Percentiles rank a stretch among this genome's conserved stretches.
Evolutionary conservation across 1,140 invertebrate species (phyloP).

Genomic region (Anastrepha ludens): DNA sequence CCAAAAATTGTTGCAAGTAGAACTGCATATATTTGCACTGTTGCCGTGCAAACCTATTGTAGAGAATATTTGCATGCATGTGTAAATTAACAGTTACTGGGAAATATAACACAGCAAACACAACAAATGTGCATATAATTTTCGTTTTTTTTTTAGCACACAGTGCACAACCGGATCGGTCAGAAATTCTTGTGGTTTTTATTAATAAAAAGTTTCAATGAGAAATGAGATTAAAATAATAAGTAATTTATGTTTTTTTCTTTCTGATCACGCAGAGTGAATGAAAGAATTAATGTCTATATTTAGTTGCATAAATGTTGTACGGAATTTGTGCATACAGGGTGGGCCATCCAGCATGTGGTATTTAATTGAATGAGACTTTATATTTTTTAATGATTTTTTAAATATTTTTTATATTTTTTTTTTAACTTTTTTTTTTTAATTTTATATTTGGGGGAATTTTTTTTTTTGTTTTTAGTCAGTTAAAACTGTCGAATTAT

Average conservation of each 20-base stretch:
- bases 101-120: neutral
- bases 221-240: neutral
- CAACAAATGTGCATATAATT: neutral
- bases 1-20: neutral
- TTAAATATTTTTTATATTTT: too few relatives aligned
- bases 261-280: neutral
- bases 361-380: too few relatives aligned
- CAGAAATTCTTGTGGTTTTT: slow-evolving; percentile 39
- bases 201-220: slow-evolving; percentile 1
- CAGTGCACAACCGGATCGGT: neutral
- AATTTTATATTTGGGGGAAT: too few relatives aligned
- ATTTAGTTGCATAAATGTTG: neutral
- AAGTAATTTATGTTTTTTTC: neutral
- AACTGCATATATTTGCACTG: too few relatives aligned
- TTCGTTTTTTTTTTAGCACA: neutral
- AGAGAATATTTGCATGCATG: slow-evolving; percentile 11
- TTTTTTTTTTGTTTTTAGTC: too few relatives aligned
- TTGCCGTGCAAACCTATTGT: neutral
- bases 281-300: neutral
- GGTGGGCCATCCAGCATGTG: too few relatives aligned
- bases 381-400: too few relatives aligned
- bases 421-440: too few relatives aligned
- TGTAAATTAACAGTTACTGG: slow-evolving; percentile 11
- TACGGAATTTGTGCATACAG: too few relatives aligned
- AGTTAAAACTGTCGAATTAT: too few relatives aligned